Percentiles rank a stretch among this genome's conserved stretches.
These are phyloP conservation scores for Ochropleura leucogaster DNA, from an alignment of 2,888 invertebrate genomes.

Conservation along the genomic window DNA sequence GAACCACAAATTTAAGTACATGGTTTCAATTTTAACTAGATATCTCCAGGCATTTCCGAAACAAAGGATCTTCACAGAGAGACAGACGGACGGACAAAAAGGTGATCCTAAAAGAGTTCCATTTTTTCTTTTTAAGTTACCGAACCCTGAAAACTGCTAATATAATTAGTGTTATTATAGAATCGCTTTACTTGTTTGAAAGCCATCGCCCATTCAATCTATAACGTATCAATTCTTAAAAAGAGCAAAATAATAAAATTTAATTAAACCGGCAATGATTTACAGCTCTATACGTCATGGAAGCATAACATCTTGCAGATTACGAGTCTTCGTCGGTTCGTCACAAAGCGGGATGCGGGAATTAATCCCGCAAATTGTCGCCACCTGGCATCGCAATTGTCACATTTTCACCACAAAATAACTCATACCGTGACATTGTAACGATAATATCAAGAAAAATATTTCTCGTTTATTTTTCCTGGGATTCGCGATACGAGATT, in stretches of 20 bases:
- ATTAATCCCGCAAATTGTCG: slow-evolving; percentile 58
- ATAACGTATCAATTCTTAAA: background rate
- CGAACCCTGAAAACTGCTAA: no score
- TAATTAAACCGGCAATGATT: slow-evolving; percentile 40
- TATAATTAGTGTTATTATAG: background rate
- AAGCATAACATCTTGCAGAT: slow-evolving; percentile 44
- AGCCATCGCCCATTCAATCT: background rate
- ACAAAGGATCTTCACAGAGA: no score
- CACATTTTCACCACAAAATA: slow-evolving; percentile 50
- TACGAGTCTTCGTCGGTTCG: slow-evolving; percentile 30
- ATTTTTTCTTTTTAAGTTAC: no score
- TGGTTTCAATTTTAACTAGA: no score
- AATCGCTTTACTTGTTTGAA: background rate
- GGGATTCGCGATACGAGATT: slow-evolving; percentile 9
- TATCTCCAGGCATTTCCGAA: no score
- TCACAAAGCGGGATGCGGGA: slow-evolving; percentile 28
- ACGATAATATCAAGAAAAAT: slow-evolving; percentile 44
- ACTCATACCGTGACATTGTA: slow-evolving; percentile 44
- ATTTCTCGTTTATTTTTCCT: slow-evolving; percentile 35
- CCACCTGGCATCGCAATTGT: slow-evolving; percentile 47
- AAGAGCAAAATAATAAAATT: slow-evolving; percentile 23
- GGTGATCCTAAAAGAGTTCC: no score
- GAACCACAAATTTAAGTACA: no score
- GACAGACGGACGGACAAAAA: no score
- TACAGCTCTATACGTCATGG: slow-evolving; percentile 22